phyloP scores from a whole-genome alignment of 2,797 vertebrate genomes.

The Acipenser ruthenus region DNA sequence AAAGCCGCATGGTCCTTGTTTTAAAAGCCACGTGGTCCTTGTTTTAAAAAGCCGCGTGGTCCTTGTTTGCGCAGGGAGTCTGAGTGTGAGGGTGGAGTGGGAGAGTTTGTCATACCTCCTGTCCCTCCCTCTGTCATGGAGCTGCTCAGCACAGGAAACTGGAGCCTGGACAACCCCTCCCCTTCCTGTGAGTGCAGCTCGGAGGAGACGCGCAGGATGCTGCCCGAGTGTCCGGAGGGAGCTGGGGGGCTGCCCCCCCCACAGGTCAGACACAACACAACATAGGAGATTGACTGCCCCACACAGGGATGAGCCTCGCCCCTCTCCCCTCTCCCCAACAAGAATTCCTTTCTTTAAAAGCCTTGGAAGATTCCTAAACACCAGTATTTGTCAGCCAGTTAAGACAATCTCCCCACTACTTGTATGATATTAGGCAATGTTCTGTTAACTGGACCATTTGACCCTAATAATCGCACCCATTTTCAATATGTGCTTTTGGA shows the following conservation, averaged over 20 bases:
- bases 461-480: no score
- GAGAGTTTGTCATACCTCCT: constrained; percentile 44
- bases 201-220: constrained; percentile 58
- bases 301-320: background rate
- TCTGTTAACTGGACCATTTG: no score
- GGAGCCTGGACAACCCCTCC: constrained; percentile 55
- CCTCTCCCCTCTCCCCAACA: no score
- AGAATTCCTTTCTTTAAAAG: no score
- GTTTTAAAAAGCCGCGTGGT: no score
- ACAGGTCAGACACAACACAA: constrained; percentile 51
- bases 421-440: no score
- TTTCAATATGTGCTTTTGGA: no score
- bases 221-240: constrained; percentile 69
- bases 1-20: no score
- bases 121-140: constrained; percentile 42
- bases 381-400: no score
- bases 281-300: background rate
- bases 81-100: constrained; percentile 29
- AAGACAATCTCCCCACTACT: no score
- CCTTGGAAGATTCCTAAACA: no score
- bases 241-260: constrained; percentile 74
- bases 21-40: no score
- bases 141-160: constrained; percentile 56
- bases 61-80: constrained; percentile 28
- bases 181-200: constrained; percentile 72